phyloP scores from a whole-genome alignment of 2,888 invertebrate species.

The Melikaiella ostensackeni region DNA sequence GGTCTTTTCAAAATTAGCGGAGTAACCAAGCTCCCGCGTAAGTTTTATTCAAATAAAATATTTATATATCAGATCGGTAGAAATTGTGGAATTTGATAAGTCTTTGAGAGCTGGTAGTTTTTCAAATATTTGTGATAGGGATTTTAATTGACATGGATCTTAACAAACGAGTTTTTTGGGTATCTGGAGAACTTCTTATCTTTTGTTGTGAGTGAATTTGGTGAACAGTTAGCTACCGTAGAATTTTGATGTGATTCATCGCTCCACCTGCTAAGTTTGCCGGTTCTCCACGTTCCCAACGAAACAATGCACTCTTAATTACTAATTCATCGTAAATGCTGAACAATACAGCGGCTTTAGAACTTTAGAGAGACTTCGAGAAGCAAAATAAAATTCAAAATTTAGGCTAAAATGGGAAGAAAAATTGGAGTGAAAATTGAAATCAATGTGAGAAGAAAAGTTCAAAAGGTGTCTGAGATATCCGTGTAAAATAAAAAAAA shows the following conservation, averaged over 20 bases:
- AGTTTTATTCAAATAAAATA: not conserved
- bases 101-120: not conserved
- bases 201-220: not conserved
- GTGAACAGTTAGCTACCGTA: slow-evolving; percentile 3
- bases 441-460: no score
- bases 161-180: not conserved
- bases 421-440: not conserved
- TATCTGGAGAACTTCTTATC: not conserved
- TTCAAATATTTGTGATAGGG: not conserved
- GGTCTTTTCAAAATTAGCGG: slow-evolving; percentile 1
- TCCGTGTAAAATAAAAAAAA: no score
- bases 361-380: not conserved
- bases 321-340: slow-evolving; percentile 23
- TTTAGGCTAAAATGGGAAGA: not conserved
- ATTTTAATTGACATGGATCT: not conserved
- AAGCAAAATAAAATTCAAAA: not conserved
- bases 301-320: slow-evolving; percentile 28
- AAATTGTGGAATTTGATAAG: not conserved
- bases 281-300: slow-evolving; percentile 8
- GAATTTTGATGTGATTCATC: slow-evolving; percentile 31
- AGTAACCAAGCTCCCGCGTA: slow-evolving; percentile 26
- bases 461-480: no score
- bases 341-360: slow-evolving; percentile 14
- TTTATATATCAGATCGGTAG: not conserved
- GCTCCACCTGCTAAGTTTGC: slow-evolving; percentile 14